Base-by-base conservation (phyloP, 2,113 vertebrate genomes). In the Calidris pygmaea region DNA sequence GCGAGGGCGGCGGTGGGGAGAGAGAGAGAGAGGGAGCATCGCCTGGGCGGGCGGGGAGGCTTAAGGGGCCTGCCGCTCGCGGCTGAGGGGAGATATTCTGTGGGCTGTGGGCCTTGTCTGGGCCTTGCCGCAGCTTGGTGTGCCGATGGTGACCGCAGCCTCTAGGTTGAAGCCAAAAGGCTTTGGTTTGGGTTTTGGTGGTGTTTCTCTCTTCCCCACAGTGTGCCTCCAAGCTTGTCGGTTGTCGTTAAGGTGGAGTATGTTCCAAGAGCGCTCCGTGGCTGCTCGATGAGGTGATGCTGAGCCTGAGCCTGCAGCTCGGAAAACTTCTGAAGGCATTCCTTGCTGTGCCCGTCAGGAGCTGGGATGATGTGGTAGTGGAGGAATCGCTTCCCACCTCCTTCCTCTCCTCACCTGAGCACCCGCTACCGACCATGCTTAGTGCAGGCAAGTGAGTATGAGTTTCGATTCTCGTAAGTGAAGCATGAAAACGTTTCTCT, bases 341-440 rank as follows among this genome's bases (percentile, higher is more conserved):
- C 43, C 5, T 7, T 41, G 47, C 72, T 8, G 34, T 12, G 47
- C 1, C 41, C 18, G 67, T 30, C 15, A 8, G 52, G 24, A 58
- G 56, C 71, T 13, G 74, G 73, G 77, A 6, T 39, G 27, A 4
- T 10, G 3, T 6, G 14, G 2, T 4, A 5, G 23, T 34, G 60
- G 50, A n/a, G 56, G 29, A 81, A 55, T 67, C 2, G 30, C 27
- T 60, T 41, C 41, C 24, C 1, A 3, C 37, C 22, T 24, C 5
- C 16, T 80, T 17, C 39, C 20, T 27, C 14, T 24, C 6, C n/a
- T 32, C 50, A n/a, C 35, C 90, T 70, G 59, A 12, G 7, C 63
- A 1, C 30, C 20, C 0, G 6, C 53, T 8, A 0, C 30, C 5
- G 1, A 0, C 29, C 14, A 0, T 39, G 21, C 43, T 12, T 0